phyloP scores from a whole-genome alignment of 2,797 vertebrate genomes.

The Urocyon cinereoargenteus region DNA sequence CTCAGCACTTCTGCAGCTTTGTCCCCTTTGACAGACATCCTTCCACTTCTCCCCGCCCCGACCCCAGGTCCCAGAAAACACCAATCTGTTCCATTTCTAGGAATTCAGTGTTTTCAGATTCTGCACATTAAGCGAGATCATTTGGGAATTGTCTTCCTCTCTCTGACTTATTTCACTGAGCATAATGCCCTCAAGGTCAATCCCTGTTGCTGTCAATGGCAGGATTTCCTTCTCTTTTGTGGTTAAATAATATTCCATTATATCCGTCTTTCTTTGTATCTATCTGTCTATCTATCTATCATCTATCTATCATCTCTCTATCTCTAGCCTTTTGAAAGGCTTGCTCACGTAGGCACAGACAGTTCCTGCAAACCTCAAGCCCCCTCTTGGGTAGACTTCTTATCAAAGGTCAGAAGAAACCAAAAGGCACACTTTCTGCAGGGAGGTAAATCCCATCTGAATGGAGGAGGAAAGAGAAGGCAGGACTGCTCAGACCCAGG shows the following conservation, averaged over 20 bases:
- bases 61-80: background rate
- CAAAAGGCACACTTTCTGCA: fast-evolving
- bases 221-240: background rate
- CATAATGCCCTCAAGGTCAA: background rate
- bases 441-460: background rate
- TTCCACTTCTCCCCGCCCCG: too few relatives aligned
- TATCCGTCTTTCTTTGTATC: background rate
- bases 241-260: background rate
- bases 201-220: background rate
- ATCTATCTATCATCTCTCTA: background rate
- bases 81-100: background rate
- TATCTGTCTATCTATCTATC: background rate
- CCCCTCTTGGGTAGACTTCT: background rate
- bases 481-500: background rate
- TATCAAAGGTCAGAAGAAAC: background rate
- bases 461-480: background rate
- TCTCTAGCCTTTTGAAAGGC: background rate
- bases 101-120: background rate
- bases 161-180: background rate
- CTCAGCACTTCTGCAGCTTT: background rate
- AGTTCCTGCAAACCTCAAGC: background rate
- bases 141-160: background rate
- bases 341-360: too few relatives aligned
- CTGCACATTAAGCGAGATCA: background rate
- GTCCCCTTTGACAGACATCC: background rate